Conservation (phyloP, 2,113 vertebrate species). For the Corvus hawaiiensis region DNA sequence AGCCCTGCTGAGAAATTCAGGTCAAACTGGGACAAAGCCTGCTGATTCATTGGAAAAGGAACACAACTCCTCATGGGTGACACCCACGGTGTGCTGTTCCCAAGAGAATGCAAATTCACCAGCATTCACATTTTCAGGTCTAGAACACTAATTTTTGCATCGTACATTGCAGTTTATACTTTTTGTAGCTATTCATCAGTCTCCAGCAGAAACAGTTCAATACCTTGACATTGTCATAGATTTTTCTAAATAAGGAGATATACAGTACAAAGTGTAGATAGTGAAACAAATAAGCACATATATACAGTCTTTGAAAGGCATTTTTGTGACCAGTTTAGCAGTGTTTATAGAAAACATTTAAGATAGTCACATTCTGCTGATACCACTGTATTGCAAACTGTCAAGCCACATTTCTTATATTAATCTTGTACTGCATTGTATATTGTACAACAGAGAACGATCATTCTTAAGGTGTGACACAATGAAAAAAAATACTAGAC, state of each 20-base stretch:
- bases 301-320: constrained; percentile 69
- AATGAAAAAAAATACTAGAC: constrained; percentile 39
- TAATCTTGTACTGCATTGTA: constrained; percentile 41
- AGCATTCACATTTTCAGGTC: constrained; percentile 39
- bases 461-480: constrained; percentile 26
- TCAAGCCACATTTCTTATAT: constrained; percentile 46
- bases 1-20: neutral
- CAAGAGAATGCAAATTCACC: neutral
- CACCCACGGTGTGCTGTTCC: neutral
- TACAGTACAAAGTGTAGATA: constrained; percentile 59
- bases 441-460: constrained; percentile 5
- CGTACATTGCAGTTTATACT: neutral
- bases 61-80: neutral
- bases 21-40: neutral
- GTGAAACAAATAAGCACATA: constrained; percentile 53
- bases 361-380: constrained; percentile 42
- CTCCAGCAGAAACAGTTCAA: neutral
- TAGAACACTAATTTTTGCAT: neutral
- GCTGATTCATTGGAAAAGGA: neutral
- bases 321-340: constrained; percentile 70
- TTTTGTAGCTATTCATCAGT: neutral
- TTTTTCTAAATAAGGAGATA: constrained; percentile 36
- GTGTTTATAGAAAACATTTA: constrained; percentile 64
- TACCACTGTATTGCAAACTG: constrained; percentile 55
- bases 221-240: constrained; percentile 27